Evolutionary conservation across 2,113 vertebrate genomes (phyloP).

Genomic region (Ursus arctos): DNA sequence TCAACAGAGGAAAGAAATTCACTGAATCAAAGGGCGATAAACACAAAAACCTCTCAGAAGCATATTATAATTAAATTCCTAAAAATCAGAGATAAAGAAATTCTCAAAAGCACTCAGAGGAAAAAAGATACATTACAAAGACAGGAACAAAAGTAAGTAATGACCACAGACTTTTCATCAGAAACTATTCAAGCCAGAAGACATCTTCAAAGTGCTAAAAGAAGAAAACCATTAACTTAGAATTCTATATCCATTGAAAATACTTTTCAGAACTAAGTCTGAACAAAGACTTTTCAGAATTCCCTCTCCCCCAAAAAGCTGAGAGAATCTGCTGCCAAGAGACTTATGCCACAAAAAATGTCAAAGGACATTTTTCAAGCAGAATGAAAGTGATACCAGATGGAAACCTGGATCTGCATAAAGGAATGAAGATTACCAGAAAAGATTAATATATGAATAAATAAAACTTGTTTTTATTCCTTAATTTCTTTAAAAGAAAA

Average conservation of each 20-base stretch:
- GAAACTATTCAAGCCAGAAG: not conserved
- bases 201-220: not conserved
- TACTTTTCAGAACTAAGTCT: not conserved
- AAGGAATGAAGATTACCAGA: not conserved
- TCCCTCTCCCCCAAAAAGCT: not conserved
- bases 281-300: not conserved
- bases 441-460: not conserved
- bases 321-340: not conserved
- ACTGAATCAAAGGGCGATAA: slow-evolving; percentile 24
- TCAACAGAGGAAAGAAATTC: not conserved
- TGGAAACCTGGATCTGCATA: not conserved
- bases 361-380: not conserved
- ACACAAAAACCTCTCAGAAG: not conserved
- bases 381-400: slow-evolving; percentile 15
- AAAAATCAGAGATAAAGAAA: not conserved
- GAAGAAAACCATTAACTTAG: not conserved
- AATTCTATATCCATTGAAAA: not conserved
- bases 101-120: not conserved
- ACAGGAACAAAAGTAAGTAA: slow-evolving; percentile 30
- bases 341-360: not conserved
- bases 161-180: not conserved
- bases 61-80: slow-evolving; percentile 1
- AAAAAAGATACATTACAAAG: not conserved
- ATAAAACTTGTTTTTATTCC: not conserved
- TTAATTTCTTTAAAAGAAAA: slow-evolving; percentile 37